Evolutionary conservation across 1,140 invertebrate genomes (phyloP).

Genomic region (Drosophila sturtevanti): DNA sequence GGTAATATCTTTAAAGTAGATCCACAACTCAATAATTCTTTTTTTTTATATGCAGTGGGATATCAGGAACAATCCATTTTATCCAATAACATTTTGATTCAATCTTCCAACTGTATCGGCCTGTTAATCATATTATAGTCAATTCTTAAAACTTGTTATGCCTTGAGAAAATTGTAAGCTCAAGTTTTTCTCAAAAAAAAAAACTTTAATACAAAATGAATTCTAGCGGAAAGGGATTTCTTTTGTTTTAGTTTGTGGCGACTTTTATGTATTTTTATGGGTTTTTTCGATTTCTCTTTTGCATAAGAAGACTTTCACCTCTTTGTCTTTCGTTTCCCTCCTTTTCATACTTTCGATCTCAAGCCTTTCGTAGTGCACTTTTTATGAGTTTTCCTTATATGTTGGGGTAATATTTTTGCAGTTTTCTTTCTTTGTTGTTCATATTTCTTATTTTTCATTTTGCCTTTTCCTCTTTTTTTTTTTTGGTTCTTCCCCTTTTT

Average conservation of each 20-base stretch:
- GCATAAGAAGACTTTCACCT: neutral
- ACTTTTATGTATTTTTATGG: neutral
- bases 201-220: neutral
- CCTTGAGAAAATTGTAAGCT: too few species aligned
- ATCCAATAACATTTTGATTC: too few species aligned
- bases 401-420: constrained; percentile 14
- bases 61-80: too few species aligned
- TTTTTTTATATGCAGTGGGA: too few species aligned
- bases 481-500: constrained; percentile 22
- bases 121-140: too few species aligned
- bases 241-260: neutral
- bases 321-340: neutral
- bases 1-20: neutral
- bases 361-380: constrained; percentile 1
- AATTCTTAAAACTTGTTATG: too few species aligned
- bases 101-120: too few species aligned
- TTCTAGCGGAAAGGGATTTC: neutral
- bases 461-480: constrained; percentile 19
- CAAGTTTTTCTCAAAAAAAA: too few species aligned
- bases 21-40: too few species aligned
- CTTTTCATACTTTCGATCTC: neutral
- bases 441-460: constrained; percentile 42
- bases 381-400: neutral
- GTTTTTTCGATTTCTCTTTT: constrained; percentile 1
- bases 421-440: constrained; percentile 40